Evolutionary conservation across 1,140 invertebrate species (phyloP).

Genomic region (Lasioglossum albipes): DNA sequence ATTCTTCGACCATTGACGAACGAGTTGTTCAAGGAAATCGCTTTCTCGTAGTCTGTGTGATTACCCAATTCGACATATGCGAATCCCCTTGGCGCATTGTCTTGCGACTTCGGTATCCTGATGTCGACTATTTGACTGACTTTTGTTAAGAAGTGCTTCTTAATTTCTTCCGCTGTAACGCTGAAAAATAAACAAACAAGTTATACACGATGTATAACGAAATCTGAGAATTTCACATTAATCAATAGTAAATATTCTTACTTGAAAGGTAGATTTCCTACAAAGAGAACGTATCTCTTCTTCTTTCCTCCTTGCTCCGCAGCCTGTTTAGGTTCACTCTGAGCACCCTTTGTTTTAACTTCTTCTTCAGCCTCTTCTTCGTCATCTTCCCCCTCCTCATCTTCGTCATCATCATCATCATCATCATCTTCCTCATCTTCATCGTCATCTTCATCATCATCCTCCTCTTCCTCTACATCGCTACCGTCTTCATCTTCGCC

Average conservation of each 20-base stretch:
- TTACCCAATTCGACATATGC: constrained; percentile 78
- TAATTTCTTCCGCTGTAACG: constrained; percentile 73
- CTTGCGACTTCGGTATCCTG: constrained; percentile 73
- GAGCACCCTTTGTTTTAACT: constrained; percentile 71
- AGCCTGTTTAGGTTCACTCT: neutral
- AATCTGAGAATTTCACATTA: constrained; percentile 14
- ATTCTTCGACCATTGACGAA: constrained; percentile 75
- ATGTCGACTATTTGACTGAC: constrained; percentile 74
- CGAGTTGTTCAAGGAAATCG: constrained; percentile 77
- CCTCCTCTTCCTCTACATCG: constrained; percentile 23
- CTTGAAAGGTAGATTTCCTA: constrained; percentile 78
- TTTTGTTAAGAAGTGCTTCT: constrained; percentile 78
- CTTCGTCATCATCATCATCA: constrained; percentile 73
- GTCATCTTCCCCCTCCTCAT: constrained; percentile 69
- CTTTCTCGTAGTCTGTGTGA: constrained; percentile 79
- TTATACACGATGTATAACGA: constrained; percentile 11
- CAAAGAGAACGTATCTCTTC: constrained; percentile 80
- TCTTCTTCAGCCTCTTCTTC: neutral
- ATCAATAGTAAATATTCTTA: constrained; percentile 57
- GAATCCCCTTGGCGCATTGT: constrained; percentile 75
- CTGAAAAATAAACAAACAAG: constrained; percentile 60
- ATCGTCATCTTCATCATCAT: constrained; percentile 60
- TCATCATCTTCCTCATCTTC: constrained; percentile 49
- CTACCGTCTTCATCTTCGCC: constrained; percentile 11
- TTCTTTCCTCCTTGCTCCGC: constrained; percentile 74